Evolutionary conservation across 2,113 vertebrate species (phyloP), one percentile per base, ranked within the genome.

Genomic region (Saccopteryx leptura): DNA sequence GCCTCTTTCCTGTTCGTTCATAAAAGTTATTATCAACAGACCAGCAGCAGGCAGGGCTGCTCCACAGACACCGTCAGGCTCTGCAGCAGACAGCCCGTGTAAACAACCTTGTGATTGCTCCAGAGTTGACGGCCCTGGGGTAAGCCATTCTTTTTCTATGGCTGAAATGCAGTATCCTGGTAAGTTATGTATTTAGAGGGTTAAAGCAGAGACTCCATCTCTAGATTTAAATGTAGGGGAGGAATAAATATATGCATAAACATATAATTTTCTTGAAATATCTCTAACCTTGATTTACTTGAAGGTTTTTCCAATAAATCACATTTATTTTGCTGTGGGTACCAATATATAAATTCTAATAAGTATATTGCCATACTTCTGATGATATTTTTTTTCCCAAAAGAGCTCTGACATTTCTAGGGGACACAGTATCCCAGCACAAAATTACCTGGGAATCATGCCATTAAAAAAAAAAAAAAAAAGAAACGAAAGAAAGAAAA

Each of bases 51-150:
- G 46, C 24, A 96, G 95, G 74, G 79, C 95, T 98, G 96, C 97
- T 97, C 15, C 48, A 94, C 61, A 91, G 88, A 10, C 84, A 79
- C 48, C 4, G 1, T 61, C 79, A 80, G 93, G 81, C 97, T 98
- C 94, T 98, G 98, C 98, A 98, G 98, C 97, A 98, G 92, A 28
- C 92, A 88, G 21, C 52, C 86, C 96, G 60, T 23, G 97, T 98
- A 98, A 98, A 98, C 98, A 98, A 97, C 97, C 96, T 83, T 72
- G 87, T 90, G 93, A 24, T 23, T 60, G 58, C 86, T 69, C 60
- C 60, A 65, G 54, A 93, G 63, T 76, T 0, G 0, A 68, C 69
- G 50, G 69, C 24, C 84, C 17, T 72, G 86, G 92, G 95, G 91
- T 76, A 86, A 96, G 89, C 50, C 92, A 65, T 48, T 90, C 0